Percentiles rank a stretch among this genome's conserved stretches.
Conservation (phyloP, 2,113 vertebrate species). For the Melospiza melodia region DNA sequence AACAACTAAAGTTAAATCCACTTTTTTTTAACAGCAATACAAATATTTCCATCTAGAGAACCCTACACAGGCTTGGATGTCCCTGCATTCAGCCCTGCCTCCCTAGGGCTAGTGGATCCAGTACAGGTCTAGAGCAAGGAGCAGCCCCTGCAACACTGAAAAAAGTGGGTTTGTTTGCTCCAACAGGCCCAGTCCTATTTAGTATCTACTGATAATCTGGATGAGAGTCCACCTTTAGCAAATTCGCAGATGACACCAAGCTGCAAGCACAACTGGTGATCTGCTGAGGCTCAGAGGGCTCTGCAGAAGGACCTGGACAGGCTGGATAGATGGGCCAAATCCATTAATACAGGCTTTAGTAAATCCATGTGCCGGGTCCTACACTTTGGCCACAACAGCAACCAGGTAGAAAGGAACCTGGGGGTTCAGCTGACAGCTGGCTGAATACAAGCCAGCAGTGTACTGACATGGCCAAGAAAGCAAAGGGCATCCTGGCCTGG, state of each 20-base stretch:
- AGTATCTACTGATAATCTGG: background rate
- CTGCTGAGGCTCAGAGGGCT: background rate
- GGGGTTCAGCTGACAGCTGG: background rate
- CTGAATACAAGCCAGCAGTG: background rate
- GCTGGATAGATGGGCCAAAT: background rate
- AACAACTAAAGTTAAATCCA: background rate
- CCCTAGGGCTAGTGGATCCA: too few species aligned
- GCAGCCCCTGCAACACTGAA: accelerated
- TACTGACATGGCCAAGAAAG: background rate
- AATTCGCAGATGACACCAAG: background rate
- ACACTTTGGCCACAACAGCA: background rate
- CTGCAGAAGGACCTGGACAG: background rate
- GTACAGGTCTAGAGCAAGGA: accelerated
- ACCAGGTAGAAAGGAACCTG: background rate
- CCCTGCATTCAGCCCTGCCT: background rate
- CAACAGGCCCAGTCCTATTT: background rate
- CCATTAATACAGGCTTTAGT: accelerated
- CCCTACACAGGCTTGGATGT: too few species aligned
- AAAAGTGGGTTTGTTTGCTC: background rate
- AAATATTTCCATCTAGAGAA: background rate
- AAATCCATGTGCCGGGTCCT: accelerated
- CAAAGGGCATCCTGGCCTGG: background rate
- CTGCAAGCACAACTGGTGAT: background rate
- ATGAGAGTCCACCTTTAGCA: background rate
- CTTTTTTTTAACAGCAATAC: background rate